These are phyloP conservation scores for Melanotaenia pygmaea DNA, from an alignment of 2,797 vertebrate species.

Conservation along the genomic window DNA sequence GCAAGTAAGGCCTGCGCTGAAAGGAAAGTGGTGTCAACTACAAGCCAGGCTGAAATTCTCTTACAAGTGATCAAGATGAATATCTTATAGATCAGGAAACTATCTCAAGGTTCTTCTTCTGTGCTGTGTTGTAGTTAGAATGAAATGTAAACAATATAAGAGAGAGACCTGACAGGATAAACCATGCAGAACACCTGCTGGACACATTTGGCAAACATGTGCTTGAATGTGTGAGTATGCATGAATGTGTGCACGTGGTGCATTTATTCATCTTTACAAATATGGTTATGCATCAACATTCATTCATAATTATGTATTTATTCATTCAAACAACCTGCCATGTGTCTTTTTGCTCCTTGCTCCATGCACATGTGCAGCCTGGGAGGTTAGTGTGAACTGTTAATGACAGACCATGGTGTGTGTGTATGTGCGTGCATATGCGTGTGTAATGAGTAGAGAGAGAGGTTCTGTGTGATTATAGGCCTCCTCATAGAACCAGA, in stretches of 20 bases:
- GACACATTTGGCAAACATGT: slow-evolving; percentile 36
- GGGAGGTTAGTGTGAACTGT: slow-evolving; percentile 79
- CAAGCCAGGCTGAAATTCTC: background rate
- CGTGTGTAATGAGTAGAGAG: slow-evolving; percentile 78
- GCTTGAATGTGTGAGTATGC: slow-evolving; percentile 4
- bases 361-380: slow-evolving; percentile 51
- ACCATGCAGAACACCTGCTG: slow-evolving; percentile 12
- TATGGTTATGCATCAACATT: slow-evolving; percentile 18
- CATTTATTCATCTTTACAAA: slow-evolving; percentile 25
- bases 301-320: slow-evolving; percentile 12
- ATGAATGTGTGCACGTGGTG: background rate
- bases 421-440: slow-evolving; percentile 42
- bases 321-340: slow-evolving; percentile 24
- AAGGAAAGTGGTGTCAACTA: background rate
- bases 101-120: background rate
- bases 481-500: slow-evolving; percentile 74
- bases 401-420: slow-evolving; percentile 69
- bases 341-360: slow-evolving; percentile 1
- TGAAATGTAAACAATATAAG: slow-evolving; percentile 10
- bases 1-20: too few species aligned
- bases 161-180: background rate
- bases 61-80: background rate
- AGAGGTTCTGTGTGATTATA: slow-evolving; percentile 81
- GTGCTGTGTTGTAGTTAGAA: slow-evolving; percentile 3
- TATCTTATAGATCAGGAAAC: background rate